phyloP scores from a whole-genome alignment of 2,888 invertebrate species.

The Lepidochrysops patricia region DNA sequence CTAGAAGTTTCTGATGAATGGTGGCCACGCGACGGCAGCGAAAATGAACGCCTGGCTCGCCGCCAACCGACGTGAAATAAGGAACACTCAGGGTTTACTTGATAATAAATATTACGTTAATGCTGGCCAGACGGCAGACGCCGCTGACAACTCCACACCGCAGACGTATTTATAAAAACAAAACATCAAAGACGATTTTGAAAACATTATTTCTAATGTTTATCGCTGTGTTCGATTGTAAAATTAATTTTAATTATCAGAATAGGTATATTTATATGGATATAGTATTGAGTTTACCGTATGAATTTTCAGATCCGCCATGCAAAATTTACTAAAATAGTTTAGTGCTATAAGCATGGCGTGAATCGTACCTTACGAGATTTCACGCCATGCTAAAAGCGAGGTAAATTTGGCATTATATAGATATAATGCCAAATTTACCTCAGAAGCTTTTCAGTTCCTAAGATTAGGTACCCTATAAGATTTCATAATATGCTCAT shows the following conservation, averaged over 20 bases:
- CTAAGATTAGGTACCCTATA: too few species aligned
- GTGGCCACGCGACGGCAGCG: constrained; percentile 25
- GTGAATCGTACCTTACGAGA: too few species aligned
- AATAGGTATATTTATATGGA: too few species aligned
- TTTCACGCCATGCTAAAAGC: too few species aligned
- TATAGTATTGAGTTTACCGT: too few species aligned
- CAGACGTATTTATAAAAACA: constrained; percentile 38
- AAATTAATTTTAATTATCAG: background rate
- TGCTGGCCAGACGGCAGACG: constrained; percentile 46
- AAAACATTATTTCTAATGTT: constrained; percentile 14
- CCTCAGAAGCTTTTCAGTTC: too few species aligned
- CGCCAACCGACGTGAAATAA: constrained; percentile 41
- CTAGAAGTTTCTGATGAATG: constrained; percentile 29
- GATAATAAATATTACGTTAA: constrained; percentile 47
- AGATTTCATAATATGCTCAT: background rate
- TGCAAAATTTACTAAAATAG: too few species aligned
- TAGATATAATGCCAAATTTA: too few species aligned
- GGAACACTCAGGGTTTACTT: constrained; percentile 38
- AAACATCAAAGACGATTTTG: constrained; percentile 27
- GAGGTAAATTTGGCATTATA: too few species aligned
- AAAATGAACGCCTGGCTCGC: constrained; percentile 41
- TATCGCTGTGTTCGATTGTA: background rate
- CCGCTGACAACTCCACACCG: constrained; percentile 48
- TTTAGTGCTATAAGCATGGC: too few species aligned
- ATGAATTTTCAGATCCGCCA: too few species aligned